A percentile compares a stretch with the other conserved stretches of the same genome.
Evolutionary conservation across 2,888 invertebrate species (phyloP).

Genomic region (Drosophila antonietae): DNA sequence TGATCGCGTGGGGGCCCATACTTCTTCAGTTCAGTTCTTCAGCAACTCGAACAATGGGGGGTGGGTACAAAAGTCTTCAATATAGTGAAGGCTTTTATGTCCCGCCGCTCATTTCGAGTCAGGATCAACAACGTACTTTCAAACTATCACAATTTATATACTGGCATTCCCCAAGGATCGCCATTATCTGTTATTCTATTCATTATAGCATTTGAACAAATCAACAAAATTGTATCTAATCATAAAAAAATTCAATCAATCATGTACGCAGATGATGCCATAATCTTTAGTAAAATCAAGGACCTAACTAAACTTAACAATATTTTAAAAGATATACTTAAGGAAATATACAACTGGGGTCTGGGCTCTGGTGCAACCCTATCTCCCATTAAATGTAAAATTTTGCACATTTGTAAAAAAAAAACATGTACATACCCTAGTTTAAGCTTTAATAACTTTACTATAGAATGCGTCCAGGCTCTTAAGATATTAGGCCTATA

Average conservation of each 20-base stretch:
- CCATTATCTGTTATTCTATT: slow-evolving; percentile 26
- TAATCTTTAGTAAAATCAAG: not conserved
- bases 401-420: too few species aligned
- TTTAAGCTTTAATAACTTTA: too few species aligned
- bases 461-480: too few species aligned
- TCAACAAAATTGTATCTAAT: slow-evolving; percentile 17
- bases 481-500: not conserved
- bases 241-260: slow-evolving; percentile 11
- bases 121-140: slow-evolving; percentile 18
- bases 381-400: not conserved
- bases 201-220: slow-evolving; percentile 27
- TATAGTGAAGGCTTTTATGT: slow-evolving; percentile 28
- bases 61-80: slow-evolving; percentile 12
- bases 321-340: slow-evolving; percentile 7
- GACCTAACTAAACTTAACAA: slow-evolving; percentile 1
- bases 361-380: slow-evolving; percentile 2
- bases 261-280: slow-evolving; percentile 15
- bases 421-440: too few species aligned
- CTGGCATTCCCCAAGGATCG: slow-evolving; percentile 28
- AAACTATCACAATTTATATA: slow-evolving; percentile 16
- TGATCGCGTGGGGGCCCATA: not conserved
- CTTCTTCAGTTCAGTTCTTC: too few species aligned
- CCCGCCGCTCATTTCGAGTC: slow-evolving; percentile 17
- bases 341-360: not conserved
- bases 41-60: not conserved